Evolutionary conservation across 2,888 invertebrate genomes (phyloP).

Genomic region (Adela reaumurella): DNA sequence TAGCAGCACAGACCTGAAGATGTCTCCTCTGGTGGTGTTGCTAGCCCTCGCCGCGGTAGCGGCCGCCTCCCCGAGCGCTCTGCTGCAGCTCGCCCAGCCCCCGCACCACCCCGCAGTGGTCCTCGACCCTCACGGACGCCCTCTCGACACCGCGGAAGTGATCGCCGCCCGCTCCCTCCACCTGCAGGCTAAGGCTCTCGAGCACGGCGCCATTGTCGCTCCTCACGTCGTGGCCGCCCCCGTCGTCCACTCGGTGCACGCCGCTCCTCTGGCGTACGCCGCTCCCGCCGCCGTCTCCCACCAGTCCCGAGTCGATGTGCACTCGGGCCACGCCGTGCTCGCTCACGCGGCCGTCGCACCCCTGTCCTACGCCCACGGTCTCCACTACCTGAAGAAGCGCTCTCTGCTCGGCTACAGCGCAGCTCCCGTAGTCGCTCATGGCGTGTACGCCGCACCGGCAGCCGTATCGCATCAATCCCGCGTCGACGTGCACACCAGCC

Average conservation of each 20-base stretch:
- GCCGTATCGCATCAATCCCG: conserved; percentile 47
- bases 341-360: conserved; percentile 3
- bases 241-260: conserved; percentile 11
- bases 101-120: conserved; percentile 11
- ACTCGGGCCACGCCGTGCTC: conserved; percentile 13
- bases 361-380: conserved; percentile 19
- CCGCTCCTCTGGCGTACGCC: conserved; percentile 11
- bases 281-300: conserved; percentile 26
- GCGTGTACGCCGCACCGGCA: conserved; percentile 32
- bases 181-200: conserved; percentile 22
- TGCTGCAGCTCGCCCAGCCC: background rate
- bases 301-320: conserved; percentile 31
- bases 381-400: conserved; percentile 24
- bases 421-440: conserved; percentile 21
- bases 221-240: conserved; percentile 27
- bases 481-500: conserved; percentile 30
- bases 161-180: conserved; percentile 16
- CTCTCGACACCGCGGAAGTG: conserved; percentile 23
- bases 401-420: conserved; percentile 21
- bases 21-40: conserved; percentile 34
- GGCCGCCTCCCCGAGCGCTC: conserved; percentile 22
- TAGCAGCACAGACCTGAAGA: conserved; percentile 34
- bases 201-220: conserved; percentile 10
- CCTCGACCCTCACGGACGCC: conserved; percentile 16
- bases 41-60: conserved; percentile 14